A percentile compares a stretch with the other conserved stretches of the same genome.
These are phyloP conservation scores for Acanthiza pusilla DNA, from an alignment of 2,797 vertebrate species.

Conservation along the genomic window DNA sequence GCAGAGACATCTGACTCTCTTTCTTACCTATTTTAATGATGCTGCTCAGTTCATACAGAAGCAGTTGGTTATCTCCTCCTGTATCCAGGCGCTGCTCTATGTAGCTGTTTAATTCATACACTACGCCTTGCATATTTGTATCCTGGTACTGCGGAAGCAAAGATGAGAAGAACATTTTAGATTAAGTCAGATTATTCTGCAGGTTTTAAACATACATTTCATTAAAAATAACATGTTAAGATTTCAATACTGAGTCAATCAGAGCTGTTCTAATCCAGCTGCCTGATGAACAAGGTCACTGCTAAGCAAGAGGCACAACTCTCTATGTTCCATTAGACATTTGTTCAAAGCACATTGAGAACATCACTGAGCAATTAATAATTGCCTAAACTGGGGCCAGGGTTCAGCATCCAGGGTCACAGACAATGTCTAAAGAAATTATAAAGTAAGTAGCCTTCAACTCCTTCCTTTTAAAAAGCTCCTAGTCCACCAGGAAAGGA, in stretches of 20 bases:
- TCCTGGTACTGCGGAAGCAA: conserved; percentile 89
- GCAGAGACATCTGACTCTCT: background rate
- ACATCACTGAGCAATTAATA: background rate
- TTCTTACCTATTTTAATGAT: conserved; percentile 93
- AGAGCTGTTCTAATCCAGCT: background rate
- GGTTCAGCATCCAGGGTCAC: background rate
- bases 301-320: background rate
- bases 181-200: background rate
- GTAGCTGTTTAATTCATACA: conserved; percentile 95
- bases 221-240: background rate
- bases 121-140: conserved; percentile 95
- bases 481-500: background rate
- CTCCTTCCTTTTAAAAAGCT: background rate
- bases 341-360: background rate
- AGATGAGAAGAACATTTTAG: background rate
- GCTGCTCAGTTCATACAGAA: conserved; percentile 94
- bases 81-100: conserved; percentile 93
- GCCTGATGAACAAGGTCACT: background rate
- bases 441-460: background rate
- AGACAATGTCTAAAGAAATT: background rate
- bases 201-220: background rate
- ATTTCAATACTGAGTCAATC: background rate
- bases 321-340: background rate
- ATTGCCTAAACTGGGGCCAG: background rate
- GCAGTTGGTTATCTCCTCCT: conserved; percentile 92